Evolutionary conservation across 2,113 vertebrate species (phyloP).

Genomic region (Atlantisia rogersi): DNA sequence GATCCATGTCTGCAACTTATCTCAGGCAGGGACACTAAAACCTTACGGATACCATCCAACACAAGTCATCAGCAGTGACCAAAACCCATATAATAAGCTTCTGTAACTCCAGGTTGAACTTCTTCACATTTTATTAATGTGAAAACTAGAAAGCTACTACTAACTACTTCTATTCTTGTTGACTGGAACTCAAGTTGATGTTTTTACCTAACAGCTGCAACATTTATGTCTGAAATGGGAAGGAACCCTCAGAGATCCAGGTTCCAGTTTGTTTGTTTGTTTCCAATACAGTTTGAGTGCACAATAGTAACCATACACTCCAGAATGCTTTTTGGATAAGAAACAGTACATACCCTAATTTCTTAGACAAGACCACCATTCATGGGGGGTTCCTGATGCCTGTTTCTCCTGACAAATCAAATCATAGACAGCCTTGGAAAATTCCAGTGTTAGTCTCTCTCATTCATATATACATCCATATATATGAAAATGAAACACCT

Average conservation of each 20-base stretch:
- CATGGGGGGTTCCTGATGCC: constrained; percentile 25
- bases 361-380: constrained; percentile 31
- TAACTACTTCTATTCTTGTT: background rate
- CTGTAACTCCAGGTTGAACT: constrained; percentile 20
- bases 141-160: background rate
- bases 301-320: background rate
- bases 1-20: background rate
- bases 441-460: background rate
- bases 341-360: background rate
- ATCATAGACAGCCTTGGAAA: background rate
- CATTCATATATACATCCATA: background rate
- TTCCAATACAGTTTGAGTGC: background rate
- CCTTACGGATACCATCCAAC: background rate
- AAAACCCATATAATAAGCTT: background rate
- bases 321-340: background rate
- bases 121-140: background rate
- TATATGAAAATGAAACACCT: background rate
- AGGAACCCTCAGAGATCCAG: background rate
- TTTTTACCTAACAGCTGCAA: background rate
- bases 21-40: background rate
- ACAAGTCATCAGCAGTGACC: background rate
- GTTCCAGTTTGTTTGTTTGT: background rate
- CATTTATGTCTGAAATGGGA: background rate
- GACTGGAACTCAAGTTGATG: background rate
- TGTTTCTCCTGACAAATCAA: background rate